A percentile compares a stretch with the other conserved stretches of the same genome.
Conservation (phyloP, 1,140 invertebrate species). For the Drosophila melanogaster region DNA sequence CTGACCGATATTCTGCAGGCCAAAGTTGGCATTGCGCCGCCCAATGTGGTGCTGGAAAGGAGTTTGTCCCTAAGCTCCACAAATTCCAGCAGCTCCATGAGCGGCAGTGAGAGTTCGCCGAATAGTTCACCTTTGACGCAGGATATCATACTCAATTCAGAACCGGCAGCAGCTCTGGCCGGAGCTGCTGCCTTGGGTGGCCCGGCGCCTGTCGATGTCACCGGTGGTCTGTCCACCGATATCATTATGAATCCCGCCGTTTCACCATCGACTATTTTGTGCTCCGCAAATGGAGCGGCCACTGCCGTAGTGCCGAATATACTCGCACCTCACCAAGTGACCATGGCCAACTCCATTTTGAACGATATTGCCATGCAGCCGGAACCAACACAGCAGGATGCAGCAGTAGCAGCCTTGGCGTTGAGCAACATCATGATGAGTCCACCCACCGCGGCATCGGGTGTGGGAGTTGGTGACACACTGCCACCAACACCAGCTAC, state of each 20-base stretch:
- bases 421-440: constrained; percentile 84
- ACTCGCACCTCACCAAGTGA: constrained; percentile 78
- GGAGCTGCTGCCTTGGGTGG: constrained; percentile 35
- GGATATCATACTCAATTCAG: constrained; percentile 84
- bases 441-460: constrained; percentile 56
- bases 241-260: constrained; percentile 88
- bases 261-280: constrained; percentile 86
- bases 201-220: constrained; percentile 23
- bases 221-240: constrained; percentile 86
- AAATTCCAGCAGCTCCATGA: constrained; percentile 59
- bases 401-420: constrained; percentile 71
- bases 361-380: constrained; percentile 82
- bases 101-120: constrained; percentile 57
- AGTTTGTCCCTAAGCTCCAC: constrained; percentile 63
- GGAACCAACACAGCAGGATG: constrained; percentile 80
- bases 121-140: constrained; percentile 79
- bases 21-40: constrained; percentile 46
- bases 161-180: constrained; percentile 68
- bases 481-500: constrained; percentile 65
- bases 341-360: constrained; percentile 82
- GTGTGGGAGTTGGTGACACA: constrained; percentile 83
- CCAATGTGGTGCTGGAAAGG: constrained; percentile 61
- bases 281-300: constrained; percentile 77
- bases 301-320: constrained; percentile 86
- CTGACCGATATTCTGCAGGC: constrained; percentile 72